Base-by-base conservation (phyloP, 1,140 invertebrate species). In the Helicorthomorpha holstii region DNA sequence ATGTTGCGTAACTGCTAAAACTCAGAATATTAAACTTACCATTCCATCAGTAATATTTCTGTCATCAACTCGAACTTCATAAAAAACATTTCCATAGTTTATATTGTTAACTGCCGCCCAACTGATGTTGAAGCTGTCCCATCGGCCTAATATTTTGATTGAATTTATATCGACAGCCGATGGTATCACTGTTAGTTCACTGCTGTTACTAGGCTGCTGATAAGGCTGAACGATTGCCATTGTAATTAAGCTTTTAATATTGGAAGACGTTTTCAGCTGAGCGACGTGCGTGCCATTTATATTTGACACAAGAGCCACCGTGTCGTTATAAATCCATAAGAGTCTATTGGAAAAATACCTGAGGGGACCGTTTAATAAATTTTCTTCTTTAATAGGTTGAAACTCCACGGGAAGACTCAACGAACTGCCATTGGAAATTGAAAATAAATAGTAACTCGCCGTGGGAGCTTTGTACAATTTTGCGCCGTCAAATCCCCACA, bases 51-150 rank as follows among this genome's bases (percentile, higher is more conserved):
- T 41, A 41, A 19, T 12, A 41, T 12, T 19, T 12, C 38, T 19
- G 38, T 46, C 44, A 38, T 63, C 58, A 3, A 89, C 73, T 60
- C 78, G 80, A 23, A 90, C 73, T 64, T 89, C 82, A 61, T 93
- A 95, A 58, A 80, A 85, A 0, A 93, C 77, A 10, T 74, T 74
- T 24, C 83, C 85, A 59, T 85, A 82, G 57, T 85, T 90, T 1
- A 83, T 78, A 52, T 80, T 78, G 0, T 65, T 66, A 0, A 82
- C 75, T 0, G 80, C 76, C 12, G 76, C 65, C 87, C 87, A 92
- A 0, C 74, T 76, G n/a, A 93, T 75, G 38, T 79, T 82, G 58
- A 90, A 90, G 23, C 74, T 74, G 38, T 82, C 69, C 74, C 77
- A 85, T 3, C 71, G 75, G 0, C 85, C 86, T 3, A 71, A 63